Evolutionary conservation across 2,113 vertebrate species (phyloP).

Genomic region (Phrynosoma platyrhinos): DNA sequence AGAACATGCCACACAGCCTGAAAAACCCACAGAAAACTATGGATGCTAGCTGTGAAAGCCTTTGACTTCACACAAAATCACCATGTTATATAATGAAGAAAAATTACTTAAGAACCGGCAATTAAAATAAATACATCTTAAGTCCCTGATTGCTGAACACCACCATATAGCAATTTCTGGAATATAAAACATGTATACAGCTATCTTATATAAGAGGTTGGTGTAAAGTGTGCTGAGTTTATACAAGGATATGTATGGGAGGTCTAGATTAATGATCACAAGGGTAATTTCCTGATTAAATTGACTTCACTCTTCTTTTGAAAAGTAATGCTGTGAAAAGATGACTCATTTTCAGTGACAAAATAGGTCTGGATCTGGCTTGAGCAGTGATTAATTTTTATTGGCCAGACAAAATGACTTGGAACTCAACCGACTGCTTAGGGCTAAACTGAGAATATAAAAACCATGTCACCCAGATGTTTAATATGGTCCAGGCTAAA

Average conservation of each 20-base stretch:
- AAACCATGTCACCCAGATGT: constrained; percentile 12
- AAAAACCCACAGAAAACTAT: no score
- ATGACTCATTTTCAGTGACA: neutral
- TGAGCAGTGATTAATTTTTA: constrained; percentile 16
- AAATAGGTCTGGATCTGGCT: neutral
- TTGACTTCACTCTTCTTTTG: rapidly evolving
- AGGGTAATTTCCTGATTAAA: rapidly evolving
- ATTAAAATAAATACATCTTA: neutral
- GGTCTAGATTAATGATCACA: neutral
- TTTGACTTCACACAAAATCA: neutral
- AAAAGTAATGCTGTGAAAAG: neutral
- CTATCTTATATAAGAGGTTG: neutral
- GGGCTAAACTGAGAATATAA: constrained; percentile 46
- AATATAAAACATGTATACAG: neutral
- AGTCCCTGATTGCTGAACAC: neutral
- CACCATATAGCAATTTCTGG: neutral
- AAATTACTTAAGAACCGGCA: neutral
- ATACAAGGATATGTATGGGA: neutral
- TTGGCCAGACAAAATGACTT: constrained; percentile 29
- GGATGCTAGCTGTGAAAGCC: no score
- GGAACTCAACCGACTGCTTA: constrained; percentile 18
- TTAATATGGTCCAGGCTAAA: constrained; percentile 44
- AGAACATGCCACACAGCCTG: no score
- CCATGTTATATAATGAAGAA: neutral
- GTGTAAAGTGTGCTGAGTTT: neutral